Conservation (phyloP, 2,113 vertebrate species). For the Uropsilus gracilis region DNA sequence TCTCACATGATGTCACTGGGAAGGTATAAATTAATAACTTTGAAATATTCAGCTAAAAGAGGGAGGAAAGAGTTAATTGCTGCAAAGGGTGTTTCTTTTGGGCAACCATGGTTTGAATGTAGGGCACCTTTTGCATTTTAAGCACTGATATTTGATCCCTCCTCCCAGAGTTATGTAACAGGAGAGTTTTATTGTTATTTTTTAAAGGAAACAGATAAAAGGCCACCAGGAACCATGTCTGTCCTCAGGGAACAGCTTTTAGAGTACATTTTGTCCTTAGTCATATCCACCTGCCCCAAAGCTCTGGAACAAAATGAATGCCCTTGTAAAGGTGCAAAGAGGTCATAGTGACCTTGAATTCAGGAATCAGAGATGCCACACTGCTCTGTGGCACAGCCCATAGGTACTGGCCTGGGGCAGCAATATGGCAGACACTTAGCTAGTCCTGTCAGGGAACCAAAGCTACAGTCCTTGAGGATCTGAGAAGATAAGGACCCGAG, state of each 20-base stretch:
- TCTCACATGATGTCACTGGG: not conserved
- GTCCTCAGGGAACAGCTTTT: not conserved
- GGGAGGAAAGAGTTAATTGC: slow-evolving; percentile 45
- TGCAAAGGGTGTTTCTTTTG: slow-evolving; percentile 10
- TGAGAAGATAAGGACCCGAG: not conserved
- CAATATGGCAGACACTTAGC: too few species aligned
- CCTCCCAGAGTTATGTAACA: slow-evolving; percentile 53
- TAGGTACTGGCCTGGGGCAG: not conserved
- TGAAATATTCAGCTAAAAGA: not conserved
- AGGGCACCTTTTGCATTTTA: slow-evolving; percentile 64
- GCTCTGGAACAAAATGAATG: not conserved
- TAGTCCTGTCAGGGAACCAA: not conserved
- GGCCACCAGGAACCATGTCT: not conserved
- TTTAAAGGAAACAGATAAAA: slow-evolving; percentile 33
- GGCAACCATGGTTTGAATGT: not conserved
- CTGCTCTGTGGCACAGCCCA: too few species aligned
- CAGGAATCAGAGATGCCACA: not conserved
- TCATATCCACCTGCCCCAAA: not conserved
- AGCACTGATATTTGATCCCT: slow-evolving; percentile 43
- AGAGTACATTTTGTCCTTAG: not conserved
- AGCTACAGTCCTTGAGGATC: accelerated
- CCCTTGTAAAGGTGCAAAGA: not conserved
- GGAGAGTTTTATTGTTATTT: not conserved
- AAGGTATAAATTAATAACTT: not conserved
- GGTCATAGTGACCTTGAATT: not conserved